phyloP scores from a whole-genome alignment of 2,113 vertebrate species.

The Corvus hawaiiensis region DNA sequence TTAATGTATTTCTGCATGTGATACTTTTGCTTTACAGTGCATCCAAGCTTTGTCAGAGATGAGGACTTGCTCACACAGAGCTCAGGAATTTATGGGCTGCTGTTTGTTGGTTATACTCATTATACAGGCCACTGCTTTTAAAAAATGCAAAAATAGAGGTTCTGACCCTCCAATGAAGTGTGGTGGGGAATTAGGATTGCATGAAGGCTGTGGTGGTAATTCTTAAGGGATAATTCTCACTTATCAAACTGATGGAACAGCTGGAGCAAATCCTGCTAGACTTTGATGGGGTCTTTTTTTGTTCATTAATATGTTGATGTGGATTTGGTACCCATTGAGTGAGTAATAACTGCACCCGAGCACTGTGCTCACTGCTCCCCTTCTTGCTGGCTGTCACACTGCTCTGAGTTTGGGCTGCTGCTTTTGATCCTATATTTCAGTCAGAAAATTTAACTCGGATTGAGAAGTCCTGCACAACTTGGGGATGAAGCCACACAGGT shows the following conservation, averaged over 20 bases:
- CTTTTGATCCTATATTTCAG: not conserved
- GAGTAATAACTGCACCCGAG: not conserved
- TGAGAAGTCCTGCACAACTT: not conserved
- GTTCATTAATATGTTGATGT: slow-evolving; percentile 13
- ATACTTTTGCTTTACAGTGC: not conserved
- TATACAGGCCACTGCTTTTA: slow-evolving; percentile 39
- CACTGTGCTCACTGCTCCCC: not conserved
- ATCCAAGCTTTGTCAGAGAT: not conserved
- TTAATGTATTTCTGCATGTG: not conserved
- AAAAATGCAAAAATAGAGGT: slow-evolving; percentile 37
- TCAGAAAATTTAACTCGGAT: not conserved
- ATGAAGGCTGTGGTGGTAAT: not conserved
- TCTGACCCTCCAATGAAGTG: slow-evolving; percentile 10
- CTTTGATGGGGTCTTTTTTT: not conserved
- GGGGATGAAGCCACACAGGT: not conserved
- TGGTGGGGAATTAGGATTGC: not conserved
- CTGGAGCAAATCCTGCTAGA: slow-evolving; percentile 7
- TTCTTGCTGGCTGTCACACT: not conserved
- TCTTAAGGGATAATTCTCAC: slow-evolving; percentile 27
- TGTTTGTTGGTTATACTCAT: slow-evolving; percentile 20
- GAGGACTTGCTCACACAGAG: not conserved
- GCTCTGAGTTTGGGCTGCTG: not conserved
- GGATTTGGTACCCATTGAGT: not conserved
- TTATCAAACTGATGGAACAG: slow-evolving; percentile 34
- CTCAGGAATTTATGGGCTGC: not conserved